phyloP scores from a whole-genome alignment of 2,113 vertebrate genomes.

The Rhodinocichla rosea region DNA sequence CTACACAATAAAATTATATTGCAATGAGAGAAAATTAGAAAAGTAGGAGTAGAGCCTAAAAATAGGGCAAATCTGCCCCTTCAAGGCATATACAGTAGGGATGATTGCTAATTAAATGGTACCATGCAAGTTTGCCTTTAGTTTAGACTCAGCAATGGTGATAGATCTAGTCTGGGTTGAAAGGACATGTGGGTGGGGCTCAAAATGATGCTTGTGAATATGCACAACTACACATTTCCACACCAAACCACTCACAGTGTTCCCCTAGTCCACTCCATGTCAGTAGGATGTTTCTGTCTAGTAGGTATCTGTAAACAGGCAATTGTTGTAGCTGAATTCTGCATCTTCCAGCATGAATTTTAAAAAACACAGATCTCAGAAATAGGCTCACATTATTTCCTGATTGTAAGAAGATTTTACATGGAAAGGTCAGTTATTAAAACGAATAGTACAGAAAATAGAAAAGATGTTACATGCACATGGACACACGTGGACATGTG shows the following conservation, averaged over 20 bases:
- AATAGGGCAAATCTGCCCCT: neutral
- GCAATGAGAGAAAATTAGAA: slow-evolving; percentile 60
- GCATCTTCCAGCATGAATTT: neutral
- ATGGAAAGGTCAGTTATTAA: neutral
- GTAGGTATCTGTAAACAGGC: neutral
- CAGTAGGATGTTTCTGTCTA: neutral
- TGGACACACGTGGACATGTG: accelerated
- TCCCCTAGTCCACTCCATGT: neutral
- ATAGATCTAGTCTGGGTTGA: neutral
- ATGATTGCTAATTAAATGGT: neutral
- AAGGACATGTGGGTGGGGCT: neutral
- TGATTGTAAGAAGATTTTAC: neutral
- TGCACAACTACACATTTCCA: accelerated
- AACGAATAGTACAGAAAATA: neutral
- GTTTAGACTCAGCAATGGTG: neutral
- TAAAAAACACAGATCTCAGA: neutral
- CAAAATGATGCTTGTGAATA: neutral
- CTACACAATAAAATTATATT: slow-evolving; percentile 52
- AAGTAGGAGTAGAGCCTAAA: slow-evolving; percentile 32
- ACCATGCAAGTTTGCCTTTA: neutral
- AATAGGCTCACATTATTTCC: neutral
- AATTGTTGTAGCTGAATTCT: neutral
- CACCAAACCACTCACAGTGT: accelerated
- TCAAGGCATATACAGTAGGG: neutral
- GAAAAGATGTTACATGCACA: neutral